phyloP scores from a whole-genome alignment of 2,113 vertebrate genomes.

The Coturnix japonica region DNA sequence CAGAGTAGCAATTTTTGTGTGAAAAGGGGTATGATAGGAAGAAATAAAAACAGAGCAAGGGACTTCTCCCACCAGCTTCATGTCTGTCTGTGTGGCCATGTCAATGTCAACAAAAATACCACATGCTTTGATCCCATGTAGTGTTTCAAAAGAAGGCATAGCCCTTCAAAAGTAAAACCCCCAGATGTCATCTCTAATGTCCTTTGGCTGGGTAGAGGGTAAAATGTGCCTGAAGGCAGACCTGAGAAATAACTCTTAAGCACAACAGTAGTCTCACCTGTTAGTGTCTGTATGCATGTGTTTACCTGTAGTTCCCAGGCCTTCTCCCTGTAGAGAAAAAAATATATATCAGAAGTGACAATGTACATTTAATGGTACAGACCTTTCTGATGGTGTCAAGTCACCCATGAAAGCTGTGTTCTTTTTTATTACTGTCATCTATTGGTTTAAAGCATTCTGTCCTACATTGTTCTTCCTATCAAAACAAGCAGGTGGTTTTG shows the following conservation, averaged over 20 bases:
- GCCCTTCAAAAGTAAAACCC: background rate
- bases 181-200: background rate
- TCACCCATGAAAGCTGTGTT: background rate
- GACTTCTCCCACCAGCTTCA: slow-evolving; percentile 8
- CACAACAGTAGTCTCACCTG: slow-evolving; percentile 16
- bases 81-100: background rate
- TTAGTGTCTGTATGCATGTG: background rate
- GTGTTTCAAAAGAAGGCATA: background rate
- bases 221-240: slow-evolving; percentile 29
- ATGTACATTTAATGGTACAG: background rate
- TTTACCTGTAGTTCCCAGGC: background rate
- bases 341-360: background rate
- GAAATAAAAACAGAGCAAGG: slow-evolving; percentile 61
- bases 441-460: background rate
- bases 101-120: background rate
- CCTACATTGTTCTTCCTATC: background rate
- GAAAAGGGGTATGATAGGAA: slow-evolving; percentile 37
- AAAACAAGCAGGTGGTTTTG: slow-evolving; percentile 1
- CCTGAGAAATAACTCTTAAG: background rate
- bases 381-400: background rate
- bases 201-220: background rate
- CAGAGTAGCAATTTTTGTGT: slow-evolving; percentile 60
- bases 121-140: background rate
- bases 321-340: background rate
- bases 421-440: slow-evolving; percentile 2